phyloP scores from a whole-genome alignment of 2,113 vertebrate species.

The Himantopus leucocephalus region DNA sequence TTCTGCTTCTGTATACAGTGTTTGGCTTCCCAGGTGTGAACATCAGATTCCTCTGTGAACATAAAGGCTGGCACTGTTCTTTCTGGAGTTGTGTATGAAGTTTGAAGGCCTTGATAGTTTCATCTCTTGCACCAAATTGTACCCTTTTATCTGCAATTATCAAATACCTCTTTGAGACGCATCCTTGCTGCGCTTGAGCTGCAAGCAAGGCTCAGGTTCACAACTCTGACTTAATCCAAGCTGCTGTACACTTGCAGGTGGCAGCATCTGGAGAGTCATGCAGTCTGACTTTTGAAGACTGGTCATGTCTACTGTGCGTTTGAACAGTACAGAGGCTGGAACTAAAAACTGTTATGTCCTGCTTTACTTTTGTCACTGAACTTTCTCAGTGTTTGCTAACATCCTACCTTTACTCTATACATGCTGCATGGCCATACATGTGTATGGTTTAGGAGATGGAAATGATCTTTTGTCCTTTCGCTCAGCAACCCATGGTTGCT shows the following conservation, averaged over 20 bases:
- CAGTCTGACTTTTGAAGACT: background rate
- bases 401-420: background rate
- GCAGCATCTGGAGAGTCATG: background rate
- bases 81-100: background rate
- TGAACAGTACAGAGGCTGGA: background rate
- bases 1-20: background rate
- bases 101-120: background rate
- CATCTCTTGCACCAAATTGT: background rate
- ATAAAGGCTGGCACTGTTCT: background rate
- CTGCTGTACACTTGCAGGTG: background rate
- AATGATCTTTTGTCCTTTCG: too few species aligned
- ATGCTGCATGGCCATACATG: background rate
- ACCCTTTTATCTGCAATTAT: background rate
- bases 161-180: background rate
- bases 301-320: background rate
- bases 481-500: too few species aligned
- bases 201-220: background rate
- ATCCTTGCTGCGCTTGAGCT: background rate
- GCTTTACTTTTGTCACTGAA: background rate
- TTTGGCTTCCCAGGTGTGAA: background rate
- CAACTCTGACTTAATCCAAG: background rate
- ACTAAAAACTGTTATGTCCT: background rate
- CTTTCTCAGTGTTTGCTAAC: background rate
- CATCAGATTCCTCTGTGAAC: background rate
- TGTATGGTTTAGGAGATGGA: too few species aligned